These are phyloP conservation scores for Amphipoea lucens DNA, from an alignment of 2,888 invertebrate species.

Conservation along the genomic window DNA sequence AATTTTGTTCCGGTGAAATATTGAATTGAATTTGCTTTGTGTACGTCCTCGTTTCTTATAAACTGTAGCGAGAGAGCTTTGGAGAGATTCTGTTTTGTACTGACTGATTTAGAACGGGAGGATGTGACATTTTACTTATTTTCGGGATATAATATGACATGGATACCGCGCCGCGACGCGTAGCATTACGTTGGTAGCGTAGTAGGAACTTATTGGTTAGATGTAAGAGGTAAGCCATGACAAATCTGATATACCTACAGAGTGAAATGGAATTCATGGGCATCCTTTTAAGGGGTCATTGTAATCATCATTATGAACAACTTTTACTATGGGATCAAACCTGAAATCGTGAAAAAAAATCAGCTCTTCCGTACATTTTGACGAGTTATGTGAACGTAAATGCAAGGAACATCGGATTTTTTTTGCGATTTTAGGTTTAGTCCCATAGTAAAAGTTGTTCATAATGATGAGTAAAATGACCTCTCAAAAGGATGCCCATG, in stretches of 20 bases:
- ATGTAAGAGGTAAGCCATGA: neutral
- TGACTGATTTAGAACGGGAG: slow-evolving; percentile 2
- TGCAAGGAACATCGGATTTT: too few species aligned
- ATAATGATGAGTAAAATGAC: too few species aligned
- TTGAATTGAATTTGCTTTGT: slow-evolving; percentile 59
- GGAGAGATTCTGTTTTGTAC: neutral
- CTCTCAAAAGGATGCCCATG: too few species aligned
- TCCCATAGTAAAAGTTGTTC: too few species aligned
- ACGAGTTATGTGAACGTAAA: too few species aligned
- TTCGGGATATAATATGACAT: neutral
- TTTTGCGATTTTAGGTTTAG: too few species aligned
- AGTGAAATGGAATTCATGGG: too few species aligned
- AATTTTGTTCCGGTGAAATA: slow-evolving; percentile 59
- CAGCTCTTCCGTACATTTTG: too few species aligned
- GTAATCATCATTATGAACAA: too few species aligned
- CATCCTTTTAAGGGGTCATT: too few species aligned
- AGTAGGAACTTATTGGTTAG: neutral
- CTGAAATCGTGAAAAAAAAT: too few species aligned
- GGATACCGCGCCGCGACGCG: neutral
- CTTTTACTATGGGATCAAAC: too few species aligned
- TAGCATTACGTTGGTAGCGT: neutral
- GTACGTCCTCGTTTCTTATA: slow-evolving; percentile 16
- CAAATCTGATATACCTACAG: neutral
- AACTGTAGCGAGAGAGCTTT: neutral
- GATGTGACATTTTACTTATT: neutral